Evolutionary conservation across 2,797 vertebrate genomes (phyloP), one percentile per base, ranked within the genome.

Genomic region (Gadopsis marmoratus): DNA sequence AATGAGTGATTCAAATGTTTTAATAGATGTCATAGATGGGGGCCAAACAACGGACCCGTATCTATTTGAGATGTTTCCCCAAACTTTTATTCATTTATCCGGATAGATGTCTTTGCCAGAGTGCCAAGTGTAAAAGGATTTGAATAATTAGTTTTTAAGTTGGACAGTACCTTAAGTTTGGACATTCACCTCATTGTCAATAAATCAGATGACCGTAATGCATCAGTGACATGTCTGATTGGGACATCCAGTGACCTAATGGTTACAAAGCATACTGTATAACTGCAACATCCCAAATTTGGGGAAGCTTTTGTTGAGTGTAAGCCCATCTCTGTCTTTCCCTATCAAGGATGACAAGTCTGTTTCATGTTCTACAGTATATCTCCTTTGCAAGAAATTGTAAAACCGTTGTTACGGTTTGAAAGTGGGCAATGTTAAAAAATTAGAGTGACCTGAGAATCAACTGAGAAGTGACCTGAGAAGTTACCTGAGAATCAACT

Each of bases 21-120:
- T 72, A 79, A 87, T 78, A 71, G 65, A 54, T 72, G 74, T 71
- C 31, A 72, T 23, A 53, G 48, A 82, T 81, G 61, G 14, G 55
- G 86, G 84, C 60, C 37, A 47, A 69, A 90, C 82, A 90, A 83
- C 83, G 61, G 55, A 23, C 81, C 85, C 21, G 47, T 64, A 88
- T 88, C 71, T 71, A n/a, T 83, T 26, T 51, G 39, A 78, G 41
- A 78, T 68, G 5, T 39, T 65, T 56, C 0, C 21, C 16, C 37
- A 60, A 77, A 60, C 33, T 35, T 23, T 64, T 47, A 50, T 48
- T 48, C 53, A 50, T 48, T 68, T 14, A 65, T 68, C 59, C 23
- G 67, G 59, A 73, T 31, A 4, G 1, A 47, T 71, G 26, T 60
- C 53, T 73, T 61, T 81, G n/a, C 7, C 41, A 14, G 48, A 10